A percentile compares a stretch with the other conserved stretches of the same genome.
Evolutionary conservation across 2,797 vertebrate genomes (phyloP).

Genomic region (Sebastes itinus): DNA sequence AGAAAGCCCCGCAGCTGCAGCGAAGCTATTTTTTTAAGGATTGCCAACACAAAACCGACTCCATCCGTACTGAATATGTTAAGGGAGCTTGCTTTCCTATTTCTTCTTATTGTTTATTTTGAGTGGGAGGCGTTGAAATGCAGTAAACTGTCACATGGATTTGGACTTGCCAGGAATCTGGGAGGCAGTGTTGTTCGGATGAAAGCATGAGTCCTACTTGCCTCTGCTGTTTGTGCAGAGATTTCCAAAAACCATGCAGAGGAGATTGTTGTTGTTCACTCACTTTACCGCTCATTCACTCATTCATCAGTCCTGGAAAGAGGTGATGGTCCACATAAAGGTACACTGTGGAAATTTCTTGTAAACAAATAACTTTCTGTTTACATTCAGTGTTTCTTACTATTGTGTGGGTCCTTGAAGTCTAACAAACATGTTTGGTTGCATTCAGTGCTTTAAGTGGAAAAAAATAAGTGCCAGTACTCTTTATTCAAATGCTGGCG

Average conservation of each 20-base stretch:
- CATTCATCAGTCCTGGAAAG: background rate
- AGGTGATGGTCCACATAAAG: background rate
- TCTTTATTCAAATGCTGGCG: no score
- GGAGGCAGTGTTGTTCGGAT: constrained; percentile 17
- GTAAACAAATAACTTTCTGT: background rate
- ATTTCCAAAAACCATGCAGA: constrained; percentile 3
- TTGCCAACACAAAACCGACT: background rate
- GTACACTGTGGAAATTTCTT: background rate
- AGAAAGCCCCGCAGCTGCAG: constrained; percentile 3
- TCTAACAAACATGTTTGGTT: no score
- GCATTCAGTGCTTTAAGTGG: no score
- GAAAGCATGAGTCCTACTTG: constrained; percentile 26
- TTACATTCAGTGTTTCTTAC: no score
- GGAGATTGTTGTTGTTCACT: background rate
- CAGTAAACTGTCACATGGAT: constrained; percentile 49
- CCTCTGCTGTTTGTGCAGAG: background rate
- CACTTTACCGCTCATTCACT: background rate
- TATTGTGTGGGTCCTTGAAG: no score
- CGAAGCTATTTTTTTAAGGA: background rate
- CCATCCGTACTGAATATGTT: constrained; percentile 23
- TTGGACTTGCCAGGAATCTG: constrained; percentile 41
- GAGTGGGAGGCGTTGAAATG: constrained; percentile 51
- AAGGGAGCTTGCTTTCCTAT: constrained; percentile 15
- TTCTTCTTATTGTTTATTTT: constrained; percentile 50
- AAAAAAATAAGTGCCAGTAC: no score